Percentiles rank a stretch among this genome's conserved stretches.
Conservation (phyloP, 2,888 invertebrate genomes). For the Archips crataeganus region DNA sequence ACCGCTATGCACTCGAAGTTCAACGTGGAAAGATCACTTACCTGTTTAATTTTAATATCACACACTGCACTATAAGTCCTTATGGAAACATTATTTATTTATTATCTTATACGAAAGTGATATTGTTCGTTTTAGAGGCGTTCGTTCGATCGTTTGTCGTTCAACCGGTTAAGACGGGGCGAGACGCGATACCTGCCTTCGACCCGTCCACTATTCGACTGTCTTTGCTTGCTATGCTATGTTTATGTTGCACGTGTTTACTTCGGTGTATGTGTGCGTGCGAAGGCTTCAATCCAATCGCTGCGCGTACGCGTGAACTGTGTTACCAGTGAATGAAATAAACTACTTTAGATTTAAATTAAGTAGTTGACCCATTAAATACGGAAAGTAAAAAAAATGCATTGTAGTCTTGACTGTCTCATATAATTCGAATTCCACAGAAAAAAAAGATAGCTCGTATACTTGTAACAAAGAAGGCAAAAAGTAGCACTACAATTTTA, state of each 20-base stretch:
- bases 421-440: too few relatives aligned
- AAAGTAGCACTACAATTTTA: too few relatives aligned
- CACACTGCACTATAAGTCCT: conserved; percentile 44
- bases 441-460: too few relatives aligned
- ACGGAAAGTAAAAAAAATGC: too few relatives aligned
- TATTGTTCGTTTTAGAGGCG: conserved; percentile 64
- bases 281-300: conserved; percentile 56
- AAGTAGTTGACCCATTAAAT: too few relatives aligned
- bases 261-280: conserved; percentile 59
- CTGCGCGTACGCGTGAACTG: conserved; percentile 63
- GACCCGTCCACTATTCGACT: conserved; percentile 70
- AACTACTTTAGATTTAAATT: neutral
- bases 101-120: conserved; percentile 52
- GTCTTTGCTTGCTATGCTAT: conserved; percentile 50
- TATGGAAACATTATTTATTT: conserved; percentile 47
- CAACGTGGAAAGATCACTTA: conserved; percentile 35
- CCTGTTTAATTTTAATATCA: conserved; percentile 46
- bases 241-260: conserved; percentile 55
- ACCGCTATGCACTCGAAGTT: conserved; percentile 70
- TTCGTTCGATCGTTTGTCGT: conserved; percentile 84
- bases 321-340: conserved; percentile 51
- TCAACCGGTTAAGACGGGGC: conserved; percentile 70
- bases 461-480: too few relatives aligned
- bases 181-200: conserved; percentile 67
- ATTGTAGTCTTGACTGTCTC: too few relatives aligned